Evolutionary conservation across 1,140 invertebrate genomes (phyloP), one percentile per base, ranked within the genome.

Genomic region (Drosophila busckii): DNA sequence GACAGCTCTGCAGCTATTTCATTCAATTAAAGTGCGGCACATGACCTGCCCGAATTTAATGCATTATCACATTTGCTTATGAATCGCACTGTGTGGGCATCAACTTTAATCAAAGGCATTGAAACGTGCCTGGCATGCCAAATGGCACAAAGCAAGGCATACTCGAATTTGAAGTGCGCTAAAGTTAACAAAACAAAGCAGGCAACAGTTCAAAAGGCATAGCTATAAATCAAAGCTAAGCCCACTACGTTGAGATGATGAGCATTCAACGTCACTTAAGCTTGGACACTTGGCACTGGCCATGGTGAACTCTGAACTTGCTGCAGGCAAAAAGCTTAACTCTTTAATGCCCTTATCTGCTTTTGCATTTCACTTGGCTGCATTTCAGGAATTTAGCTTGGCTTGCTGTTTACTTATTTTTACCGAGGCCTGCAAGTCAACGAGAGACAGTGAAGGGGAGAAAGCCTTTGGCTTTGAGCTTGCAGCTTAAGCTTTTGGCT

Each of bases 201-300:
- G n/a, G n/a, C n/a, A n/a, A n/a, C n/a, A n/a, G n/a, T n/a, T 64
- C 68, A 73, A 56, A 29, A 58, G 44, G 68, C 50, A 34, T 48
- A 10, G 52, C 71, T 49, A 64, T 80, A 80, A 80, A 80, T 80
- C 73, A 80, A 82, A 69, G 75, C 75, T 80, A 82, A 80, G 73
- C 54, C 68, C 38, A 37, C 22, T 25, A 67, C 60, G 59, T 73
- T 80, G n/a, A n/a, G n/a, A n/a, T n/a, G 73, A 80, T 80, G 73
- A 60, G 54, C 75, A 68, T 59, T 78, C 54, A 68, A 67, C 46
- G 50, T 69, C 52, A 68, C 40, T 61, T 69, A 41, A 69, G 29
- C 26, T n/a, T n/a, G 28, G 37, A 44, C 52, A 62, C 59, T 55
- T 56, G 19, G 12, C 20, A 12, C 22, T 2, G 40, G 55, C 35